These are phyloP conservation scores for Protophormia terraenovae DNA, from an alignment of 2,888 invertebrate genomes.

Conservation along the genomic window DNA sequence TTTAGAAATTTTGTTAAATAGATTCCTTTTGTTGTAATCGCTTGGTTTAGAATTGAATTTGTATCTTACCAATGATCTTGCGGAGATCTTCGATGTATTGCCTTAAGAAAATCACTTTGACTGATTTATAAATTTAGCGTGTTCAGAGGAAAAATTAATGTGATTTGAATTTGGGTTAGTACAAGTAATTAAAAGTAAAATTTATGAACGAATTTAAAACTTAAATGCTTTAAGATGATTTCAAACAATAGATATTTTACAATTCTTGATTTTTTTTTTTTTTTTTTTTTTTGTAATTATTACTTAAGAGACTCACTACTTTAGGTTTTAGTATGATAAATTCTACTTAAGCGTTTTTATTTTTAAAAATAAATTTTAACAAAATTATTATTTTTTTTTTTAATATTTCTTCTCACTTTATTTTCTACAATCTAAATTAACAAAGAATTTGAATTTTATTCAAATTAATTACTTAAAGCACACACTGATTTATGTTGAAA, in stretches of 20 bases:
- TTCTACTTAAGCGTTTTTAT: conserved; percentile 33
- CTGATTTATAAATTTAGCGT: conserved; percentile 73
- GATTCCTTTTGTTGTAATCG: conserved; percentile 6
- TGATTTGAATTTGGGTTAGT: conserved; percentile 32
- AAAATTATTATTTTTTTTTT: conserved; percentile 48
- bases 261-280: background rate
- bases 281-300: background rate
- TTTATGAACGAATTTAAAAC: conserved; percentile 52
- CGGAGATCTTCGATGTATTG: conserved; percentile 82
- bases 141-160: conserved; percentile 38
- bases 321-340: conserved; percentile 29
- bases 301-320: conserved; percentile 42
- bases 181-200: conserved; percentile 47
- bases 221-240: conserved; percentile 69
- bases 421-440: conserved; percentile 15
- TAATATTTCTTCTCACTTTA: conserved; percentile 43
- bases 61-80: conserved; percentile 81
- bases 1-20: background rate
- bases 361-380: conserved; percentile 14
- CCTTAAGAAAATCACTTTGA: conserved; percentile 82
- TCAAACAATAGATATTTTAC: conserved; percentile 27
- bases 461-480: conserved; percentile 58
- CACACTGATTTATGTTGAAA: conserved; percentile 61
- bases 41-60: conserved; percentile 19
- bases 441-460: conserved; percentile 21